phyloP scores from a whole-genome alignment of 2,888 invertebrate species.

The Globia sparganii region DNA sequence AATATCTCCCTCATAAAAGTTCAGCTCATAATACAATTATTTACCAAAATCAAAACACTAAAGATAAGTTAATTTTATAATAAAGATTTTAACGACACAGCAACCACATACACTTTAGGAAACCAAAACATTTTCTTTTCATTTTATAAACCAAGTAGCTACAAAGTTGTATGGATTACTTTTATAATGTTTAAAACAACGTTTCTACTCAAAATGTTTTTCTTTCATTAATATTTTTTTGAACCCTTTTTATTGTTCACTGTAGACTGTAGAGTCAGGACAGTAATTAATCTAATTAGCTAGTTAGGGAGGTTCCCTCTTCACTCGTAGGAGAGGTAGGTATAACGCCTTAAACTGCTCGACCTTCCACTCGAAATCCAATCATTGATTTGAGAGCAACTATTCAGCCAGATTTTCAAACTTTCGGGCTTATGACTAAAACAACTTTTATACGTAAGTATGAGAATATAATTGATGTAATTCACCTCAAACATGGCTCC shows the following conservation, averaged over 20 bases:
- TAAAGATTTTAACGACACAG: neutral
- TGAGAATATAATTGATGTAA: conserved; percentile 29
- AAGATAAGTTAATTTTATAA: neutral
- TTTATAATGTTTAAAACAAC: conserved; percentile 7
- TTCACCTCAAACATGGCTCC: neutral
- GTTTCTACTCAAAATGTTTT: neutral
- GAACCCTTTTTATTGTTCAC: neutral
- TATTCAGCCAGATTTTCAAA: conserved; percentile 25
- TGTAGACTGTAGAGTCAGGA: neutral
- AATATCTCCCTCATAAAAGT: neutral
- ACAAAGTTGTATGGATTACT: no score
- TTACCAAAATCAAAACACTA: conserved; percentile 3
- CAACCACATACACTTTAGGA: neutral
- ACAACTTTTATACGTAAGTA: conserved; percentile 13
- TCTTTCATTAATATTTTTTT: neutral
- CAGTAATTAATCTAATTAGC: neutral
- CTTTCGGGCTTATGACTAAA: conserved; percentile 11
- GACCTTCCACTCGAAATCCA: conserved; percentile 17
- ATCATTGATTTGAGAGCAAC: conserved; percentile 6
- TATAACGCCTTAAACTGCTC: neutral
- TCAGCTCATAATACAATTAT: neutral
- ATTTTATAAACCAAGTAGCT: neutral
- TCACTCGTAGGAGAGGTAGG: neutral
- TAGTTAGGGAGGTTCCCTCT: neutral
- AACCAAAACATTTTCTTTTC: conserved; percentile 4